Evolutionary conservation across 2,797 vertebrate genomes (phyloP), one percentile per base, ranked within the genome.

Genomic region (Rhinophrynus dorsalis): DNA sequence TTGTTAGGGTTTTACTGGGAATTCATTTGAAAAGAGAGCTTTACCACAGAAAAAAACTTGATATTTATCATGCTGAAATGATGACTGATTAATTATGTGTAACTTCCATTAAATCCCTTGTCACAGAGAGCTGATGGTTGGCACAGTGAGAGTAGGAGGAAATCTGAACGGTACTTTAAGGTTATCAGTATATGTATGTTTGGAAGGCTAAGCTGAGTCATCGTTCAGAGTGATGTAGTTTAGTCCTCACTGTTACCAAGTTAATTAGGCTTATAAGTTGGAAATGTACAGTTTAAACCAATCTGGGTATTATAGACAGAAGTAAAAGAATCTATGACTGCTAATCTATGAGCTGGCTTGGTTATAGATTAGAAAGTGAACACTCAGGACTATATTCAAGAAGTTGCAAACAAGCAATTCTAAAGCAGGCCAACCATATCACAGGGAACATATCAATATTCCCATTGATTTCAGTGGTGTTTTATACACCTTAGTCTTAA

Each of bases 151-250:
- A 58, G 52, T 58, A 52, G 68, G 33, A 64, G 51, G 7, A 65
- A 58, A 48, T 42, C 47, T 37, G 29, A 65, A 58, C 63, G 54
- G 33, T 40, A 18, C 27, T 37, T 54, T 51, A 59, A 65, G 70
- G 70, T 67, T 73, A 73, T 50, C 38, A 33, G 23, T 60, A 40
- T 44, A 9, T 50, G n/a, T n/a, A n/a, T 30, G 29, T 30, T 4
- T 11, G 9, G 55, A 50, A 54, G 62, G 26, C 29, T n/a, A 11
- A 26, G n/a, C 33, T 73, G 69, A 73, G 37, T 73, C 69, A 73
- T 33, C 54, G 65, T 20, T 51, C 69, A 65, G 29, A 62, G 62
- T 27, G 24, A 65, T 65, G 20, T n/a, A 30, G 35, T 72, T 57
- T 52, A 59, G 27, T 65, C 29, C 21, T 18, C 47, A 18, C 17